Base-by-base conservation (phyloP, 2,113 vertebrate genomes). In the Spea bombifrons region DNA sequence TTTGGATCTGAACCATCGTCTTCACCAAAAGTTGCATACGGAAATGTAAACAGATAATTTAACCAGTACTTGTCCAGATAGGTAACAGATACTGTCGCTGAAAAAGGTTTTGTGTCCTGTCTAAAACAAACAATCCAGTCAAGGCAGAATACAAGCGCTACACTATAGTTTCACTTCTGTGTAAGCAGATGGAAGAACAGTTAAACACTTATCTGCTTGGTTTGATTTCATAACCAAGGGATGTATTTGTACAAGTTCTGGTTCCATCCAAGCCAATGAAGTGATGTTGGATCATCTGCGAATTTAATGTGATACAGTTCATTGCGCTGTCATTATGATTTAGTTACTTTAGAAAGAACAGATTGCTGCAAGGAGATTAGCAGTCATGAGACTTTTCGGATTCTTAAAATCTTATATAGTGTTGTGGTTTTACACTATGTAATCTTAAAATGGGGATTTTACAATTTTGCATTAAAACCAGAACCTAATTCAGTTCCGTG, bases 111-210 rank as follows among this genome's bases (percentile, higher is more conserved):
- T 63, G 45, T 44, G 16, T n/a, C 61, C 30, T 71, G 17, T 17
- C 49, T 80, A 66, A 72, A 50, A 66, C 15, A 73, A 73, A 59
- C 63, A 67, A 66, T 61, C 67, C 30, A 57, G 53, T 80, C 64
- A 73, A 73, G 70, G 43, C 43, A 5, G 70, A 67, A 80, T 80
- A 47, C 50, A 59, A 80, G 78, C 71, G 74, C 73, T 45, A 52
- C 12, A 52, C 71, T 74, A 80, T 80, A 74, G 71, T 80, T 80
- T 68, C 71, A 80, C 78, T 84, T 83, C 73, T 81, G 70, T 80
- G 75, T 79, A 79, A 61, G 75, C 5, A 52, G 12, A 75, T 47
- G 7, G 59, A 61, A 50, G 57, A 47, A 30, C 57, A 75, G 46
- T 13, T 73, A 50, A 83, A 83, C 45, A 53, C 53, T 78, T 64